phyloP scores from a whole-genome alignment of 2,113 vertebrate genomes.

The Leuciscus idus region DNA sequence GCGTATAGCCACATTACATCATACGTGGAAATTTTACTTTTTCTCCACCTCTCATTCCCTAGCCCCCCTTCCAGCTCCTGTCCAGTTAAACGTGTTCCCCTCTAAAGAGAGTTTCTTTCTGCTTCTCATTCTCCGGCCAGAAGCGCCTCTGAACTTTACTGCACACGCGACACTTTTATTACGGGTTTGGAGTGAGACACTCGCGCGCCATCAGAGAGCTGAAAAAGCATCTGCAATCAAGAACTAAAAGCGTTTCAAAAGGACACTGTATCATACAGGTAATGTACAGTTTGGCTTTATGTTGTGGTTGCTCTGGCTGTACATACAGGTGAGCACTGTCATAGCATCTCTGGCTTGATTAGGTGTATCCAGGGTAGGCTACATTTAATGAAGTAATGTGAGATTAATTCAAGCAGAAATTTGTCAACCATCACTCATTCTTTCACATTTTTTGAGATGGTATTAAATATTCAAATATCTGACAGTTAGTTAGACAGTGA shows the following conservation, averaged over 20 bases:
- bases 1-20: constrained; percentile 49
- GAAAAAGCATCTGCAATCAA: neutral
- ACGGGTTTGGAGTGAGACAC: neutral
- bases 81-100: constrained; percentile 53
- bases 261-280: neutral
- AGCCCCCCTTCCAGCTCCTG: constrained; percentile 38
- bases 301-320: neutral
- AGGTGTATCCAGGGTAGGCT: too few species aligned
- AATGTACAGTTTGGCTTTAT: neutral
- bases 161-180: constrained; percentile 19
- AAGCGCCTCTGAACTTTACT: constrained; percentile 16
- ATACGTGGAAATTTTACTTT: constrained; percentile 42
- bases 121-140: constrained; percentile 27
- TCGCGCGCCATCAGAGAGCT: neutral
- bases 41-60: constrained; percentile 40
- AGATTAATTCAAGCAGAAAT: neutral
- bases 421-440: neutral
- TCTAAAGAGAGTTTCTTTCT: constrained; percentile 47
- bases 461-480: neutral
- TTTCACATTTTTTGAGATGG: neutral
- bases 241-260: constrained; percentile 25
- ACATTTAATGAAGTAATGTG: neutral
- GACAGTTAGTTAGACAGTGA: neutral
- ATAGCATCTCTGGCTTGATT: neutral
- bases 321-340: neutral